These are phyloP conservation scores for Cephalopterus ornatus DNA, from an alignment of 2,113 vertebrate genomes.

Conservation along the genomic window DNA sequence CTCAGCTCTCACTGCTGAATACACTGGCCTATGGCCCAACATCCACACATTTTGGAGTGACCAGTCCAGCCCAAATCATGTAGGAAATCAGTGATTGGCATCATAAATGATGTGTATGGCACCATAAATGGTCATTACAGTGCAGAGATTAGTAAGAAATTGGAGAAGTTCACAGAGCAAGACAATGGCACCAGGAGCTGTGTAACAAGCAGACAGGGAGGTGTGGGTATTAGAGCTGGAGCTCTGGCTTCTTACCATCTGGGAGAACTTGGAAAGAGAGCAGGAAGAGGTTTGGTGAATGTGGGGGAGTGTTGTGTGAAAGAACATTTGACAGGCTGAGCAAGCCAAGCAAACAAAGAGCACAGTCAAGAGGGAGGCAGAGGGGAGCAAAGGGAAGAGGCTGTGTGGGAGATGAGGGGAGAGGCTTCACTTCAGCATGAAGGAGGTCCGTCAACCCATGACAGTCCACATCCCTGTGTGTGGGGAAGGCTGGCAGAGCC, in stretches of 20 bases:
- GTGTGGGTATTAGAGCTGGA: neutral
- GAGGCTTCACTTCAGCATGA: neutral
- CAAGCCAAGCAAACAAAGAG: neutral
- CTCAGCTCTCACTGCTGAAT: conserved; percentile 4
- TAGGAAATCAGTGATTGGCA: neutral
- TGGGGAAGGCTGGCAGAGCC: neutral
- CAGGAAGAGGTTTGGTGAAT: neutral
- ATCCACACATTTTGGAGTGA: neutral
- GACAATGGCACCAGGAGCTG: neutral
- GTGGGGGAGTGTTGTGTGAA: neutral
- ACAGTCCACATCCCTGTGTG: neutral
- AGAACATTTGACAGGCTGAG: neutral
- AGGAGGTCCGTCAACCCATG: neutral
- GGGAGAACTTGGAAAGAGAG: neutral
- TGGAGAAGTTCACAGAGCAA: neutral
- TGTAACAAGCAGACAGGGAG: neutral
- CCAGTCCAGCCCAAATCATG: neutral
- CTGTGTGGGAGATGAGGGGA: neutral
- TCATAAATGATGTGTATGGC: neutral
- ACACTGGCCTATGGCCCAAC: neutral
- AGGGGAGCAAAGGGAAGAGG: neutral
- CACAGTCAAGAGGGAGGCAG: neutral
- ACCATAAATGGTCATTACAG: neutral
- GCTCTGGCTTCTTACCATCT: neutral
- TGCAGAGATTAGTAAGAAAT: neutral